Conservation (phyloP, 2,797 vertebrate genomes). For the Enteromius argenteus region DNA sequence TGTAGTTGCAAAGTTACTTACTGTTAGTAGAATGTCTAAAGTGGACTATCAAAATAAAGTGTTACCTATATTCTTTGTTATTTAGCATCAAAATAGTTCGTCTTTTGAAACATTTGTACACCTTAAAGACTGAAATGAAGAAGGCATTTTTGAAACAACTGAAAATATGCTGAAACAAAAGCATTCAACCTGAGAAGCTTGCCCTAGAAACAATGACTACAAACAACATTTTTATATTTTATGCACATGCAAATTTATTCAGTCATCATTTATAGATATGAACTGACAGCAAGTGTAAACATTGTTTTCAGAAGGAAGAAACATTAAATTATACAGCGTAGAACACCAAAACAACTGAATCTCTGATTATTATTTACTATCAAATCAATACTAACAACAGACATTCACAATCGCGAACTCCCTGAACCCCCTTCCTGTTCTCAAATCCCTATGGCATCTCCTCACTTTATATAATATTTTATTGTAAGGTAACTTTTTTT, state of each 20-base stretch:
- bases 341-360: conserved; percentile 53
- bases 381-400: conserved; percentile 60
- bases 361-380: conserved; percentile 59
- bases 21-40: too few species aligned
- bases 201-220: conserved; percentile 3
- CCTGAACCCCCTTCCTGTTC: conserved; percentile 42
- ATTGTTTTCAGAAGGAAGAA: conserved; percentile 54
- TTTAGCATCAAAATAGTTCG: too few species aligned
- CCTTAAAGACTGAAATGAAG: background rate
- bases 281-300: conserved; percentile 61
- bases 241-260: conserved; percentile 66
- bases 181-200: background rate
- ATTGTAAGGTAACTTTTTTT: conserved; percentile 8
- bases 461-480: conserved; percentile 9
- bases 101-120: background rate
- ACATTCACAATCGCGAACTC: conserved; percentile 64
- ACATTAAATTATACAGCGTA: conserved; percentile 41
- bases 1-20: too few species aligned
- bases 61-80: too few species aligned
- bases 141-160: conserved; percentile 61
- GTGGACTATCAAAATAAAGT: too few species aligned
- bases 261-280: conserved; percentile 49
- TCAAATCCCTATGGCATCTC: conserved; percentile 10
- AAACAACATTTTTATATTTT: conserved; percentile 7
- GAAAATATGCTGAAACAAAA: conserved; percentile 4